Conservation (phyloP, 2,888 invertebrate species). For the Philereme transversata region DNA sequence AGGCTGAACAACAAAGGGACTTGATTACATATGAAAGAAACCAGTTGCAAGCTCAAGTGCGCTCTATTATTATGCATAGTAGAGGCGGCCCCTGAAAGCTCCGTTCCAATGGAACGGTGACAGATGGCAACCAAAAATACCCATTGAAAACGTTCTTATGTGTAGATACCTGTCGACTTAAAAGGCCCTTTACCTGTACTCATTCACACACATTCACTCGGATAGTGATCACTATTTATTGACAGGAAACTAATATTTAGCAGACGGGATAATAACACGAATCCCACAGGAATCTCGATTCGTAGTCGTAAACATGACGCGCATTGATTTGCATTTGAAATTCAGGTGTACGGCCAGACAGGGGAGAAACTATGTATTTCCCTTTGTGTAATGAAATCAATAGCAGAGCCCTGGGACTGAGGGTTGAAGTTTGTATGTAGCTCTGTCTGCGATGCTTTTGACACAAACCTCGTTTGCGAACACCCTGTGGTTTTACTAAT, state of each 20-base stretch:
- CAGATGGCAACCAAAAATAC: conserved; percentile 40
- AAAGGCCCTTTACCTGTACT: conserved; percentile 33
- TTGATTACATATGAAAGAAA: conserved; percentile 59
- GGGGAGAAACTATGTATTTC: conserved; percentile 50
- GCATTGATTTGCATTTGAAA: conserved; percentile 42
- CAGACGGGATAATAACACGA: conserved; percentile 20
- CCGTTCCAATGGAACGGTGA: conserved; percentile 31
- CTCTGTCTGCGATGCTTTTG: conserved; percentile 33
- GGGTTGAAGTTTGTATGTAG: conserved; percentile 27
- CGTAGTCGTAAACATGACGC: conserved; percentile 14
- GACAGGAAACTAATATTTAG: not conserved
- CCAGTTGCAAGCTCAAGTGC: conserved; percentile 54
- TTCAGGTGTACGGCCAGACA: conserved; percentile 46
- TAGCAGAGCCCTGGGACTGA: conserved; percentile 41
- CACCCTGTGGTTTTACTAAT: conserved; percentile 25
- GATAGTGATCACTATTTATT: conserved; percentile 11
- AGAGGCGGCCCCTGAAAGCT: conserved; percentile 32
- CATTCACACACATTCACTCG: conserved; percentile 17
- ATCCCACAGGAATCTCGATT: conserved; percentile 19
- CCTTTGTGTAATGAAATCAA: conserved; percentile 61
- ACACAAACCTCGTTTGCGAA: conserved; percentile 30
- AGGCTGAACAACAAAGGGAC: conserved; percentile 48
- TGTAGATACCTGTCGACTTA: conserved; percentile 28
- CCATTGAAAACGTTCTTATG: conserved; percentile 31
- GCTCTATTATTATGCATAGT: conserved; percentile 56